Conservation (phyloP, 2,797 vertebrate genomes). For the Sus cebifrons region DNA sequence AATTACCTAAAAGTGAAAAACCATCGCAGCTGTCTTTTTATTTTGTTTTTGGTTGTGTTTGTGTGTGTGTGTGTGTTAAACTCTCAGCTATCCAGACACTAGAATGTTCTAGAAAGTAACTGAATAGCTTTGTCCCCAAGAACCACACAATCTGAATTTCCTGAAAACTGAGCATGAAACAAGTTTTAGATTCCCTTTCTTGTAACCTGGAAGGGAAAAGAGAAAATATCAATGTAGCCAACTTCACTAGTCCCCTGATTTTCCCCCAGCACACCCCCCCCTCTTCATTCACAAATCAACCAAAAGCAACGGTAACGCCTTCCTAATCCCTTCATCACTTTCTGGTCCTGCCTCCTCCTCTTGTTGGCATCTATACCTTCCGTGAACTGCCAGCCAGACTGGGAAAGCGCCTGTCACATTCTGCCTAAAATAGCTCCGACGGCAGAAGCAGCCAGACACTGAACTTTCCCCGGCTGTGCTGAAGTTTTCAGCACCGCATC, state of each 20-base stretch:
- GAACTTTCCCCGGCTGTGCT: accelerated
- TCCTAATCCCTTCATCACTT: not conserved
- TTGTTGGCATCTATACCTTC: not conserved
- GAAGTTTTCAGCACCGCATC: not conserved
- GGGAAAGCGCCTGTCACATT: not conserved
- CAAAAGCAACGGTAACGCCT: not conserved
- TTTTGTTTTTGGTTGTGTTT: not conserved
- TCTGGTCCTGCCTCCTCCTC: not conserved
- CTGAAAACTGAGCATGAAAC: not conserved
- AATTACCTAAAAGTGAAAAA: not conserved
- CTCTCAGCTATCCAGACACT: not conserved
- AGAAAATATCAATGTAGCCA: not conserved
- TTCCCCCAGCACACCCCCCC: not conserved
- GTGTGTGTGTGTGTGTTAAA: not conserved
- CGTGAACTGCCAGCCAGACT: not conserved
- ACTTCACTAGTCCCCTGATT: not conserved
- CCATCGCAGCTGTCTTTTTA: not conserved
- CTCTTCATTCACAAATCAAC: not conserved
- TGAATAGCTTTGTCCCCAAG: not conserved
- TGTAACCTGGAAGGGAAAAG: not conserved
- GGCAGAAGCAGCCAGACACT: not conserved
- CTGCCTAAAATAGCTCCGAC: constrained; percentile 6
- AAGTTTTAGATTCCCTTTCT: not conserved
- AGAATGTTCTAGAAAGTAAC: not conserved
- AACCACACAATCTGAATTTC: not conserved